Evolutionary conservation across 2,888 invertebrate species (phyloP).

Genomic region (Mimas tiliae): DNA sequence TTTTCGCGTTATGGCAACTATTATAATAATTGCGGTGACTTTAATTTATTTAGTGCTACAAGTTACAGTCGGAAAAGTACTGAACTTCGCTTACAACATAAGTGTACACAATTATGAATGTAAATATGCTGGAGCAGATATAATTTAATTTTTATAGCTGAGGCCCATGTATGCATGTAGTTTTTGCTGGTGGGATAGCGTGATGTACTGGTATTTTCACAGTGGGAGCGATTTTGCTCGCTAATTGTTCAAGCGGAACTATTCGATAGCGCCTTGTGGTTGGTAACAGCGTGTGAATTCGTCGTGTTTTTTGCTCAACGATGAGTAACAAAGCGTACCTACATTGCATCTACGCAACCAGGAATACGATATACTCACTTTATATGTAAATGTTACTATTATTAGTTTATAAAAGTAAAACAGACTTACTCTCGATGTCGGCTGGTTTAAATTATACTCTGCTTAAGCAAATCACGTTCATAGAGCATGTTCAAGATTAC

Average conservation of each 20-base stretch:
- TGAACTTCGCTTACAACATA: background rate
- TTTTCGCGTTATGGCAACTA: slow-evolving; percentile 16
- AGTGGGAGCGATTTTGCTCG: slow-evolving; percentile 36
- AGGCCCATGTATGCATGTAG: background rate
- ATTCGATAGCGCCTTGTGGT: slow-evolving; percentile 42
- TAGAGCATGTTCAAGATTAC: background rate
- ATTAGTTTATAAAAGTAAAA: slow-evolving; percentile 2
- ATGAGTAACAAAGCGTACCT: slow-evolving; percentile 31
- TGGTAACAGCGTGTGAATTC: slow-evolving; percentile 44
- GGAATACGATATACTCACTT: background rate
- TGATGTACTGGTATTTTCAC: slow-evolving; percentile 24
- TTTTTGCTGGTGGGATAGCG: slow-evolving; percentile 10
- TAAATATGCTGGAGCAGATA: background rate
- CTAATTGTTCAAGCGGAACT: slow-evolving; percentile 45
- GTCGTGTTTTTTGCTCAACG: slow-evolving; percentile 38
- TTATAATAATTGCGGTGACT: slow-evolving; percentile 3
- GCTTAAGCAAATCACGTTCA: background rate
- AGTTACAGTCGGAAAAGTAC: background rate
- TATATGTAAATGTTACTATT: background rate
- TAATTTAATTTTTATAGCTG: background rate
- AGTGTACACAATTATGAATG: background rate
- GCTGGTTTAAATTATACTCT: background rate
- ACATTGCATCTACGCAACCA: slow-evolving; percentile 20
- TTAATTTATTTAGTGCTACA: slow-evolving; percentile 4
- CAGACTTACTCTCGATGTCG: background rate